These are phyloP conservation scores for Petrolisthes manimaculis DNA, from an alignment of 2,888 invertebrate genomes.

Conservation along the genomic window DNA sequence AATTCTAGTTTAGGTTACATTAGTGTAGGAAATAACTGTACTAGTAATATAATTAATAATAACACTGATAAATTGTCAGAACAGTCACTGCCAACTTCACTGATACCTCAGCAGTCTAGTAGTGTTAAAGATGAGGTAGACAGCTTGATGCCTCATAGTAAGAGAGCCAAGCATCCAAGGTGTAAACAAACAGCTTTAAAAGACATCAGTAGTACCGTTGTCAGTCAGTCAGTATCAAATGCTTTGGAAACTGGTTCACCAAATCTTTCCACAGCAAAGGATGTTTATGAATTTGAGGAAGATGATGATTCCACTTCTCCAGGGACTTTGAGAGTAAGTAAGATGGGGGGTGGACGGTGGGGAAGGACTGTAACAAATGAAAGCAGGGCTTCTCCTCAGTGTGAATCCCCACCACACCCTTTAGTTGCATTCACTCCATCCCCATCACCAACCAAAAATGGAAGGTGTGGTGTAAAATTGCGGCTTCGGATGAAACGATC, in stretches of 20 bases:
- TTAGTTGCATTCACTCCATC: slow-evolving; percentile 51
- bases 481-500: slow-evolving; percentile 89
- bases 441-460: slow-evolving; percentile 48
- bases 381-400: slow-evolving; percentile 53
- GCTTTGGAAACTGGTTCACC: slow-evolving; percentile 12
- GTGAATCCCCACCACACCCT: slow-evolving; percentile 61
- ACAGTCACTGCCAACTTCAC: slow-evolving; percentile 61
- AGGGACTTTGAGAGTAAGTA: slow-evolving; percentile 52
- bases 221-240: slow-evolving; percentile 37
- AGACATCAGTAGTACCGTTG: slow-evolving; percentile 42
- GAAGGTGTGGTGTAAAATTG: slow-evolving; percentile 75
- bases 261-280: slow-evolving; percentile 52
- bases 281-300: slow-evolving; percentile 65
- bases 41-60: slow-evolving; percentile 62
- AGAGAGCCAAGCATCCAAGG: slow-evolving; percentile 55
- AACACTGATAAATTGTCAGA: slow-evolving; percentile 54
- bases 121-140: slow-evolving; percentile 55
- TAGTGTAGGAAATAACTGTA: slow-evolving; percentile 63
- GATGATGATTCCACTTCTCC: slow-evolving; percentile 53
- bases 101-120: slow-evolving; percentile 63
- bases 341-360: slow-evolving; percentile 48
- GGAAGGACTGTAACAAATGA: slow-evolving; percentile 46
- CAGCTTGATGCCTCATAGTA: slow-evolving; percentile 41
- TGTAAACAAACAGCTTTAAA: slow-evolving; percentile 61
- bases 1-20: slow-evolving; percentile 64